A percentile compares a stretch with the other conserved stretches of the same genome.
These are phyloP conservation scores for Corella eumyota DNA, from an alignment of 23 tunicate genomes.

Conservation along the genomic window DNA sequence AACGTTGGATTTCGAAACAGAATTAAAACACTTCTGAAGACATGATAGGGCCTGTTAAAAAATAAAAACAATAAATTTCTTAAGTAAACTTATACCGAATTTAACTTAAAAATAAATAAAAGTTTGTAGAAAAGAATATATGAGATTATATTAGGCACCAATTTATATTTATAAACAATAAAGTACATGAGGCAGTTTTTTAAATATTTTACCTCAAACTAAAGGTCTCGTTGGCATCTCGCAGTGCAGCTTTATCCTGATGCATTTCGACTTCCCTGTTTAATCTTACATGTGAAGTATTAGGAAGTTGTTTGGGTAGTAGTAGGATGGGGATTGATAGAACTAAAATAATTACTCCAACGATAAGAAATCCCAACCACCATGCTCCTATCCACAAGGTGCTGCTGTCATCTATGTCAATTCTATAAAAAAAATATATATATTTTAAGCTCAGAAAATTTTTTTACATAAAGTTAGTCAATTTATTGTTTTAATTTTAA, in stretches of 20 bases:
- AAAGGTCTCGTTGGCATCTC: background rate
- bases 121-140: too few species aligned
- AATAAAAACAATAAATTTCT: background rate
- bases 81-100: too few species aligned
- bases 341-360: conserved; percentile 26
- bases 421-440: too few species aligned
- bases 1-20: conserved; percentile 43
- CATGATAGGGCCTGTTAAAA: conserved; percentile 8
- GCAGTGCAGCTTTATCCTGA: conserved; percentile 10
- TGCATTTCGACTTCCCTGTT: conserved; percentile 68
- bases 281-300: conserved; percentile 26
- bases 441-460: too few species aligned
- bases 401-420: conserved; percentile 26
- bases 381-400: conserved; percentile 72
- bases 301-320: conserved; percentile 53
- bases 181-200: too few species aligned
- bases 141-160: too few species aligned
- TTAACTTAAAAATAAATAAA: too few species aligned
- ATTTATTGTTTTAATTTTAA: background rate
- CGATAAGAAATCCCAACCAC: conserved; percentile 73
- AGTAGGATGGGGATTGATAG: conserved; percentile 49
- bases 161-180: too few species aligned
- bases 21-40: conserved; percentile 14
- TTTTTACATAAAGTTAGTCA: too few species aligned
- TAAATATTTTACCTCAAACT: too few species aligned